A percentile compares a stretch with the other conserved stretches of the same genome.
Evolutionary conservation across 2,113 vertebrate genomes (phyloP).

Genomic region (Leucopternis melanops): DNA sequence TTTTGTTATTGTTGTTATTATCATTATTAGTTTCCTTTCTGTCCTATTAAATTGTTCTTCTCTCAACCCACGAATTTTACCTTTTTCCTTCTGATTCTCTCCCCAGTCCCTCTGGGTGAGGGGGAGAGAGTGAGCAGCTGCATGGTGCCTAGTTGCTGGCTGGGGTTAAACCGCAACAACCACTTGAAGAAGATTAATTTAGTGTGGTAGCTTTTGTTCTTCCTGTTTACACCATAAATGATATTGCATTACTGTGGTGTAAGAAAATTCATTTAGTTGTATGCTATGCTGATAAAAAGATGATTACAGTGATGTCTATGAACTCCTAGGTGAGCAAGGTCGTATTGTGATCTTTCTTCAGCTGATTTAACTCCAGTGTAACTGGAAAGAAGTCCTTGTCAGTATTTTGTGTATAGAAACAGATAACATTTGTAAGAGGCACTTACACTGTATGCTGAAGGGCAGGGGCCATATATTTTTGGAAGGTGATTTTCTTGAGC

Average conservation of each 20-base stretch:
- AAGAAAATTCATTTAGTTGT: not conserved
- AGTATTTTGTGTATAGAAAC: not conserved
- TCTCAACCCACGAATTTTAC: too few species aligned
- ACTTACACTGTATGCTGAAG: not conserved
- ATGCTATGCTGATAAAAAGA: not conserved
- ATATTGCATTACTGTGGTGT: not conserved
- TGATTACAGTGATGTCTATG: not conserved
- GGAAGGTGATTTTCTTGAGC: not conserved
- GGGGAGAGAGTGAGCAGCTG: too few species aligned
- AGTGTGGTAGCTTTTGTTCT: not conserved
- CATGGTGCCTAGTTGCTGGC: too few species aligned
- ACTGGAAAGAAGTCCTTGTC: not conserved
- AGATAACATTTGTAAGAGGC: not conserved
- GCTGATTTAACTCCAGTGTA: not conserved
- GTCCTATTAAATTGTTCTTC: too few species aligned
- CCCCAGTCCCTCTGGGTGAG: too few species aligned
- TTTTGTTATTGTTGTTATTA: too few species aligned
- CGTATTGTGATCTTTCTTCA: not conserved
- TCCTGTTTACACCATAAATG: not conserved
- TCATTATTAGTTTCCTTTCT: too few species aligned
- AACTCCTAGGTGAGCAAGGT: not conserved
- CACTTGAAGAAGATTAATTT: not conserved
- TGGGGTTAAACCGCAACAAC: too few species aligned
- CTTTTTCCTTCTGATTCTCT: too few species aligned
- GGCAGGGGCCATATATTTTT: not conserved